These are phyloP conservation scores for Lasioglossum calceatum DNA, from an alignment of 2,888 invertebrate species.

Conservation along the genomic window DNA sequence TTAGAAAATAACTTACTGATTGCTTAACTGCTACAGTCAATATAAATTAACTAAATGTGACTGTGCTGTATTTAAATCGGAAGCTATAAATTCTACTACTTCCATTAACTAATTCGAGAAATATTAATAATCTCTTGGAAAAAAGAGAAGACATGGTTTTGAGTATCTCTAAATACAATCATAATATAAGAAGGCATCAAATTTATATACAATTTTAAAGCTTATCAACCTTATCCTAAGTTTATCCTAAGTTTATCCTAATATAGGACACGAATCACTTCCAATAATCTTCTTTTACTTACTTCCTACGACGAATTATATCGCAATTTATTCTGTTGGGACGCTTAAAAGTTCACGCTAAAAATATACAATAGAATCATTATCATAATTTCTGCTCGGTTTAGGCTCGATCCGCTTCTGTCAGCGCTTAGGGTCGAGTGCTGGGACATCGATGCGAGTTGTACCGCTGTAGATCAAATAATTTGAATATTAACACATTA, in stretches of 20 bases:
- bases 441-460: conserved; percentile 68
- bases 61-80: background rate
- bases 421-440: conserved; percentile 52
- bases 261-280: conserved; percentile 50
- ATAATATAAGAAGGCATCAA: background rate
- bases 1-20: background rate
- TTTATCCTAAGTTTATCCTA: conserved; percentile 39
- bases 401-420: conserved; percentile 29
- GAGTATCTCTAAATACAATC: background rate
- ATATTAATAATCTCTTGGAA: background rate
- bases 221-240: background rate
- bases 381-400: background rate
- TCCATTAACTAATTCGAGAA: background rate
- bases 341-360: background rate
- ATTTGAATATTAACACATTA: background rate
- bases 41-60: background rate
- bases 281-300: background rate
- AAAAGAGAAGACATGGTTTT: background rate
- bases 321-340: background rate
- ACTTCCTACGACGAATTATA: background rate
- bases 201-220: conserved; percentile 54
- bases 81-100: background rate
- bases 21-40: background rate
- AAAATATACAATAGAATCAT: conserved; percentile 32
- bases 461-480: conserved; percentile 55